These are phyloP conservation scores for Magallana gigas DNA, from an alignment of 1,140 invertebrate genomes.

Conservation along the genomic window DNA sequence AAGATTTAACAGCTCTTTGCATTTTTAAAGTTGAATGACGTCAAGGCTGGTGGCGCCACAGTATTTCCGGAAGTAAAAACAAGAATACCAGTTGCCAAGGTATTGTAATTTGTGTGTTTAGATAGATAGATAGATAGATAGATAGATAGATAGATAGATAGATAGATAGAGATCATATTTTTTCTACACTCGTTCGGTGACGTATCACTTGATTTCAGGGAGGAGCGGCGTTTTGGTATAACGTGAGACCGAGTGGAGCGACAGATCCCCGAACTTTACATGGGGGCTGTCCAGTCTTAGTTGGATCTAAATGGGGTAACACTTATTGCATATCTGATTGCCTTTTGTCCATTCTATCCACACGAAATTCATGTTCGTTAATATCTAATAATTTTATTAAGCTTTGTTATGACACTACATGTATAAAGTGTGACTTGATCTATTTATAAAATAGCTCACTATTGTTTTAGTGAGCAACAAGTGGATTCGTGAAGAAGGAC, in stretches of 20 bases:
- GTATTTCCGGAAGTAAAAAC: conserved; percentile 92
- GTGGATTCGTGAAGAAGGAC: conserved; percentile 76
- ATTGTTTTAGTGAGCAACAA: conserved; percentile 75
- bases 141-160: no score
- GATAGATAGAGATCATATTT: no score
- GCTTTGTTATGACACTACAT: no score
- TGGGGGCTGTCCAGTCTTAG: conserved; percentile 96
- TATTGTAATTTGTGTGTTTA: conserved; percentile 30
- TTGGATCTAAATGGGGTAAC: conserved; percentile 94
- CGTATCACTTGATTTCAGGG: conserved; percentile 51
- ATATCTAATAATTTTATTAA: not conserved
- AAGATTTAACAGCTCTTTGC: no score
- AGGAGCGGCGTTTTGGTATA: conserved; percentile 95
- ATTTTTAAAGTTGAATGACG: conserved; percentile 90
- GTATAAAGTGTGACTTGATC: no score
- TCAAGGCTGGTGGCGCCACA: conserved; percentile 94
- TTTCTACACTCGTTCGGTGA: no score
- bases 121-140: no score
- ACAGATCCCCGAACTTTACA: conserved; percentile 94
- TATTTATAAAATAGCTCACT: no score
- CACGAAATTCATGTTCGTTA: not conserved
- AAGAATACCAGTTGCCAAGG: conserved; percentile 63
- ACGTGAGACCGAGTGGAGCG: conserved; percentile 91
- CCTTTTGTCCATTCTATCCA: not conserved
- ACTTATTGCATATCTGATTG: not conserved